Base-by-base conservation (phyloP, 2,888 invertebrate species). In the Quadroppia sp. region DNA sequence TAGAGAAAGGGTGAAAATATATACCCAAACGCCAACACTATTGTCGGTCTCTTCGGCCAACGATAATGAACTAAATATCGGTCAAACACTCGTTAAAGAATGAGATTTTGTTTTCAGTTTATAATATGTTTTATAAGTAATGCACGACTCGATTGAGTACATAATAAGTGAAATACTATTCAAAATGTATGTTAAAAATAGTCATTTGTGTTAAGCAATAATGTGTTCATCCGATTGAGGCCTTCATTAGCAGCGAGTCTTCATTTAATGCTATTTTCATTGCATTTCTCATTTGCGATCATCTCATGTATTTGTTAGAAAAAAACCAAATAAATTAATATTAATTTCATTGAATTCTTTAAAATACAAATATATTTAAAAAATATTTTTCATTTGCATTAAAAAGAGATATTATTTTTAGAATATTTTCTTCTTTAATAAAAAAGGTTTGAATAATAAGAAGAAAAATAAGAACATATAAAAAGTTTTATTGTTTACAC, bases 11-110 rank as follows among this genome's bases (percentile, higher is more conserved):
- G n/a, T n/a, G n/a, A n/a, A n/a, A n/a, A n/a, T n/a, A n/a, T n/a
- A n/a, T n/a, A n/a, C n/a, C 50, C 50, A 9, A 50, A 9, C 50
- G 7, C 50, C 15, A 50, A n/a, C 50, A 50, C 4, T n/a, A 50
- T 50, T 53, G 23, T 23, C 15, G 30, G 30, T 32, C 28, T 30
- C 28, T 50, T 13, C 32, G 40, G 36, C 17, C 36, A 64, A 64
- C 36, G 64, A 64, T 64, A 32, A 64, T 64, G 64, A 64, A 64
- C 64, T 40, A 64, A 32, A 64, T 64, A n/a, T 64, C 64, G 64
- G 64, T 64, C 64, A 64, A 36, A 36, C 56, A 28, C 2, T 30
- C 17, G n/a, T n/a, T n/a, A n/a, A n/a, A n/a, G 25, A 59, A 59
- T 59, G 15, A 64, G 40, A 64, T 17, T 25, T 36, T 64, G 20